These are phyloP conservation scores for Agonum fuliginosum DNA, from an alignment of 2,888 invertebrate species.

Conservation along the genomic window DNA sequence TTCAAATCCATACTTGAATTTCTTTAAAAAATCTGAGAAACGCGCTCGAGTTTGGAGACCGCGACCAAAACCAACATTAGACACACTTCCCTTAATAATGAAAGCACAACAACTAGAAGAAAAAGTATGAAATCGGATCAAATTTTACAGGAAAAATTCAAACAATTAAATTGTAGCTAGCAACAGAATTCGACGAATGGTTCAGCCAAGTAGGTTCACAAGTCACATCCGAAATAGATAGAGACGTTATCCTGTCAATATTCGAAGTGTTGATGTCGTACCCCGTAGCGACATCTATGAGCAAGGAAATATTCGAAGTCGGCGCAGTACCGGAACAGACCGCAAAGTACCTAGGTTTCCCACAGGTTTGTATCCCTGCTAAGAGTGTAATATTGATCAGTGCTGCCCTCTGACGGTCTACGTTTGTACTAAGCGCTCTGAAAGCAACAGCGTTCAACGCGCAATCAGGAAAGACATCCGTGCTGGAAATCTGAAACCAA, in stretches of 20 bases:
- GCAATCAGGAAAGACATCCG: slow-evolving; percentile 74
- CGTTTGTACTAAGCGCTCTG: too few relatives aligned
- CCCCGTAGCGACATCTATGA: slow-evolving; percentile 75
- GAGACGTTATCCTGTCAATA: slow-evolving; percentile 69
- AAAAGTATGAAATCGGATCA: slow-evolving; percentile 23
- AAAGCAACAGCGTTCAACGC: slow-evolving; percentile 73
- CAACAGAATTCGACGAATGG: slow-evolving; percentile 70
- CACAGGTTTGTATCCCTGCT: slow-evolving; percentile 70
- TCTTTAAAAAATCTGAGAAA: slow-evolving; percentile 68
- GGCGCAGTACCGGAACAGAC: slow-evolving; percentile 77
- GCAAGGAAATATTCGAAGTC: slow-evolving; percentile 76
- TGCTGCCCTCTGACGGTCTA: slow-evolving; percentile 20
- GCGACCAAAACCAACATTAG: slow-evolving; percentile 68
- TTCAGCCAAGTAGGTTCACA: slow-evolving; percentile 67
- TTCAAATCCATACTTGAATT: slow-evolving; percentile 68
- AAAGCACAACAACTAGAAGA: slow-evolving; percentile 37
- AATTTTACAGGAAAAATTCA: slow-evolving; percentile 11
- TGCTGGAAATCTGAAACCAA: slow-evolving; percentile 71
- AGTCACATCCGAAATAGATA: slow-evolving; percentile 67
- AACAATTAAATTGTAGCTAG: slow-evolving; percentile 66
- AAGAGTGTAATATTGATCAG: slow-evolving; percentile 6
- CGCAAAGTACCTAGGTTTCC: slow-evolving; percentile 73
- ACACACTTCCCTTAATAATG: slow-evolving; percentile 65
- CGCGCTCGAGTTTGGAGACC: slow-evolving; percentile 70
- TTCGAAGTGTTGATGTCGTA: slow-evolving; percentile 77